Percentiles rank a stretch among this genome's conserved stretches.
Conservation (phyloP, 2,113 vertebrate genomes). For the Brachyhypopomus gauderio region DNA sequence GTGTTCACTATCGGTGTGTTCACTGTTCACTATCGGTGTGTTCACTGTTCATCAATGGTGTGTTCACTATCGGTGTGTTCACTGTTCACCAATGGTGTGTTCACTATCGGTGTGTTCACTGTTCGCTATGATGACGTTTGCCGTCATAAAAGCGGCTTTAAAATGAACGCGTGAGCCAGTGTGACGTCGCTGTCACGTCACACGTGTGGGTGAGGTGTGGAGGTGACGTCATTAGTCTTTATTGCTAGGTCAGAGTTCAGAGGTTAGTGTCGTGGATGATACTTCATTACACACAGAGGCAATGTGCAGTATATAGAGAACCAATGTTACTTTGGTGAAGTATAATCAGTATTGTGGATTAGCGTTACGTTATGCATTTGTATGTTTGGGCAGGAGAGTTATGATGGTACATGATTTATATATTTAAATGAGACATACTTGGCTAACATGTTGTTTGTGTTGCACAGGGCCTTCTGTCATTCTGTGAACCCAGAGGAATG, state of each 20-base stretch:
- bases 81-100: neutral
- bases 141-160: neutral
- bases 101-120: neutral
- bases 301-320: neutral
- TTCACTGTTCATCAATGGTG: no score
- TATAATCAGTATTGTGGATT: neutral
- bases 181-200: no score
- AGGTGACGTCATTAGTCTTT: neutral
- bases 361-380: no score
- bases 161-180: no score
- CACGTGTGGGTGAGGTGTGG: no score
- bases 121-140: no score
- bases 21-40: neutral
- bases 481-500: slow-evolving; percentile 67
- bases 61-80: neutral
- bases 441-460: slow-evolving; percentile 9
- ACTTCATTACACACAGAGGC: neutral
- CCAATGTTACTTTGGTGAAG: neutral
- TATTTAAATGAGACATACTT: neutral
- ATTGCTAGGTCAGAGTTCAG: neutral
- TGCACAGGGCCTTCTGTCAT: slow-evolving; percentile 9
- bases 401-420: no score
- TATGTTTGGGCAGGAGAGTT: neutral
- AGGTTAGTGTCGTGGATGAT: neutral
- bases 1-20: neutral